Base-by-base conservation (phyloP, 2,797 vertebrate genomes). In the Cynodonichthys magdalenae region DNA sequence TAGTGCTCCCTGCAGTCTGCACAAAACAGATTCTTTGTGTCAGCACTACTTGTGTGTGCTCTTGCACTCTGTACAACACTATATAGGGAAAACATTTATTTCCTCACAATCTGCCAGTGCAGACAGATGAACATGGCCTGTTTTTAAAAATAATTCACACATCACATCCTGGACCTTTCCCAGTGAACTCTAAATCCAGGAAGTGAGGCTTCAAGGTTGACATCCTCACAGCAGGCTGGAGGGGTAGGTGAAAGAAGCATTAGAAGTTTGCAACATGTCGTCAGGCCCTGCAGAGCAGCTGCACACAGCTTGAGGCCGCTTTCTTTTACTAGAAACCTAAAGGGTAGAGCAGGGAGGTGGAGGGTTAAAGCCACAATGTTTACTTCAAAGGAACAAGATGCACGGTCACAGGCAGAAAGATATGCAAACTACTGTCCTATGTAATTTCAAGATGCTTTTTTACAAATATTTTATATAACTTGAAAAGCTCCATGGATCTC, bases 271-370 rank as follows among this genome's bases (percentile, higher is more conserved):
- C 87, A 92, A 87, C 82, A 83, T 87, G 89, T 84, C 66, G 57
- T 83, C 77, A 75, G 75, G 80, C 85, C 85, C 76, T 71, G 69
- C 64, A 58, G 78, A 86, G 82, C 93, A 94, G 92, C 93, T 94
- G 92, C 90, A 90, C 90, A 80, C 92, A 92, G 92, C 87, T 92
- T 90, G 90, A 92, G 75, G 73, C 75, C 78, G 71, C 57, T 84
- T 82, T 24, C 24, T 34, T 81, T 76, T 71, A 77, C 53, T 71
- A 75, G 63, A 68, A 80, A 65, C 36, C 15, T 29, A 70, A 57
- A 65, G 51, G 49, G 57, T 76, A 59, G 59, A 69, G 69, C 59
- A 61, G 57, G 27, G 41, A 56, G 74, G 56, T 46, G n/a, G 72
- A 81, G 61, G 44, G 54, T 77, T 70, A 71, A 69, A 65, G 71